phyloP scores from a whole-genome alignment of 2,888 invertebrate genomes.

The Villa cingulata region DNA sequence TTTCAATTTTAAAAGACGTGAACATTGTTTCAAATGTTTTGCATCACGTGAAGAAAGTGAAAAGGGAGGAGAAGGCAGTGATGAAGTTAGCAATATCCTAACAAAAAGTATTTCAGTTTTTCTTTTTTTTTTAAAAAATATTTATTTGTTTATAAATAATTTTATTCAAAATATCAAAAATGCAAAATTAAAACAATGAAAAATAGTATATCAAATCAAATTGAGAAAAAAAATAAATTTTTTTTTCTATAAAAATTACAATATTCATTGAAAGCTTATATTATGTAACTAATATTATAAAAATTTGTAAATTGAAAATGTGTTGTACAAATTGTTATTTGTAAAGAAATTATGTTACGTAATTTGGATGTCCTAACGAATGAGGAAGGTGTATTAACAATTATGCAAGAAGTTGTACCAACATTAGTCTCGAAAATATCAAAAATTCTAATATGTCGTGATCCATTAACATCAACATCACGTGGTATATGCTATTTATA shows the following conservation, averaged over 20 bases:
- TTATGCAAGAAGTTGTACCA: conserved; percentile 58
- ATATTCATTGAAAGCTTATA: too few species aligned
- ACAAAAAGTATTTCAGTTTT: conserved; percentile 52
- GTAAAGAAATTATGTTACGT: conserved; percentile 58
- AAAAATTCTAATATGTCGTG: conserved; percentile 72
- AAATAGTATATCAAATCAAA: too few species aligned
- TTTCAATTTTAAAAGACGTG: conserved; percentile 90
- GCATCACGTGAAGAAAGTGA: conserved; percentile 76
- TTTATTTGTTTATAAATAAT: too few species aligned
- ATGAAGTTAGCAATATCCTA: conserved; percentile 69
- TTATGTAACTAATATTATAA: too few species aligned
- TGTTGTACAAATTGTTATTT: neutral
- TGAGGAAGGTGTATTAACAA: conserved; percentile 79
- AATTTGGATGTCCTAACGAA: conserved; percentile 86
- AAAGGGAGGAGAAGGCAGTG: conserved; percentile 68
- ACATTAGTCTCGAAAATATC: conserved; percentile 61
- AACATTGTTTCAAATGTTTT: conserved; percentile 87
- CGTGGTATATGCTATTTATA: conserved; percentile 69
- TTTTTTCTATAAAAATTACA: too few species aligned
- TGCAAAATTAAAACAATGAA: neutral
- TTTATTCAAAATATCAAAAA: too few species aligned
- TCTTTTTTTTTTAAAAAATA: conserved; percentile 1
- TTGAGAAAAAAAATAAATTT: too few species aligned
- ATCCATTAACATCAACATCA: conserved; percentile 72
- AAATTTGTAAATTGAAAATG: too few species aligned